These are phyloP conservation scores for Limonius californicus DNA, from an alignment of 1,140 invertebrate species.

Conservation along the genomic window DNA sequence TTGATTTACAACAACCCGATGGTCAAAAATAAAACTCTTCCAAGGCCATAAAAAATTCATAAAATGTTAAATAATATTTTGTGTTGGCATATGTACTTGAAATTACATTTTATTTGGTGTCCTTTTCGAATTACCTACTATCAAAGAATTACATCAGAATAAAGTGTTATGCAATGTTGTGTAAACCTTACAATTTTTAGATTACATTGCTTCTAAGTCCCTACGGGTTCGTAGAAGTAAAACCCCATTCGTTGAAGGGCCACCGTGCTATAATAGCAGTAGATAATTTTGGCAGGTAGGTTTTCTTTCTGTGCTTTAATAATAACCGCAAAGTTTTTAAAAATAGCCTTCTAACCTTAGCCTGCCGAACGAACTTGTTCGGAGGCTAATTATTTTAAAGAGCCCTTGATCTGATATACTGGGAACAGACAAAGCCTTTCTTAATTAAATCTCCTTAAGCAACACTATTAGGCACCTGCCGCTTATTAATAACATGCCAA, in stretches of 20 bases:
- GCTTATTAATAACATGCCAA: slow-evolving; percentile 23
- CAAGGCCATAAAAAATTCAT: too few species aligned
- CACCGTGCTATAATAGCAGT: slow-evolving; percentile 46
- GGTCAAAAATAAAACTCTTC: too few species aligned
- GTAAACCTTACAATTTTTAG: too few species aligned
- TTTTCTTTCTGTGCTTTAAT: background rate
- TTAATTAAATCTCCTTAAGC: slow-evolving; percentile 10
- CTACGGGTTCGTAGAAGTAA: slow-evolving; percentile 48
- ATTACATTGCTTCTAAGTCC: slow-evolving; percentile 44
- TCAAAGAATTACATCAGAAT: too few species aligned
- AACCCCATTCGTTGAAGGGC: slow-evolving; percentile 36
- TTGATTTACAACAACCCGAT: too few species aligned
- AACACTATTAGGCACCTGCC: slow-evolving; percentile 21
- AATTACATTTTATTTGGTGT: too few species aligned
- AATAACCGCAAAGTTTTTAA: background rate
- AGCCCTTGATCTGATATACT: slow-evolving; percentile 16
- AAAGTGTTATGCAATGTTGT: too few species aligned
- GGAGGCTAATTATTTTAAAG: slow-evolving; percentile 4
- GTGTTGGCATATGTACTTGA: too few species aligned
- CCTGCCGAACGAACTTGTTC: background rate
- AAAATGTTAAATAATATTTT: too few species aligned
- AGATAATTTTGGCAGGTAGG: slow-evolving; percentile 47
- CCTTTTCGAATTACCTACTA: too few species aligned
- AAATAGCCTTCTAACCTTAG: slow-evolving; percentile 13
- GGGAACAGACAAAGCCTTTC: slow-evolving; percentile 3